phyloP scores from a whole-genome alignment of 2,797 vertebrate genomes.

The Cyprinodon diabolis region DNA sequence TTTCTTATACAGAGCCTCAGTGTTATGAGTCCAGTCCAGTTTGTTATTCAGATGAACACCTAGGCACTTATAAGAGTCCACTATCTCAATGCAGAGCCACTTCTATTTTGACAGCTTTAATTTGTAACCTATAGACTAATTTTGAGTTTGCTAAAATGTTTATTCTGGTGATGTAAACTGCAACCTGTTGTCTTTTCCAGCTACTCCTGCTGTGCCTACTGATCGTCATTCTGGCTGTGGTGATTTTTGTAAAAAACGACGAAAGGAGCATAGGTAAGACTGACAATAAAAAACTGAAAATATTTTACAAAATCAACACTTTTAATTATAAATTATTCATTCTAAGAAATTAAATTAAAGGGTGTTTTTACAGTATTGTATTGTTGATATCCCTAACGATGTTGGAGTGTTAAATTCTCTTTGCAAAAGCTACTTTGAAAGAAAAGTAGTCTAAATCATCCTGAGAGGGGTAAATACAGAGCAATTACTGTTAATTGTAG shows the following conservation, averaged over 20 bases:
- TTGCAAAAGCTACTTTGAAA: background rate
- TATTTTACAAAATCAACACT: too few relatives aligned
- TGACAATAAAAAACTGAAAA: background rate
- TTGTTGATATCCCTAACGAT: background rate
- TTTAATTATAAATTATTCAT: background rate
- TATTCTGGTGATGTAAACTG: background rate
- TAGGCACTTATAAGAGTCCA: too few relatives aligned
- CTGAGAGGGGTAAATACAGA: background rate
- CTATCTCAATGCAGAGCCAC: background rate
- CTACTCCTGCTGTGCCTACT: slow-evolving; percentile 87
- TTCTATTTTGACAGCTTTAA: background rate
- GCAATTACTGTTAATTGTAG: background rate
- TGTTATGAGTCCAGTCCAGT: too few relatives aligned
- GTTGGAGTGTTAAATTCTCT: background rate
- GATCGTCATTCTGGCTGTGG: slow-evolving; percentile 84
- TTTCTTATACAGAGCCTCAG: too few relatives aligned
- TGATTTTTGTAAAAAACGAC: slow-evolving; percentile 83
- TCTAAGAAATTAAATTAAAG: background rate
- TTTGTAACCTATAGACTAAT: background rate
- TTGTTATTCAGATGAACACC: too few relatives aligned
- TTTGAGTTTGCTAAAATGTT: background rate
- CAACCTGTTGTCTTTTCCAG: slow-evolving; percentile 69
- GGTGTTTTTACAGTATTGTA: too few relatives aligned
- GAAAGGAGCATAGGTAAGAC: slow-evolving; percentile 81
- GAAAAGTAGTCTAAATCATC: background rate